Evolutionary conservation across 1,140 invertebrate species (phyloP).

Genomic region (Nixonia krombeini): DNA sequence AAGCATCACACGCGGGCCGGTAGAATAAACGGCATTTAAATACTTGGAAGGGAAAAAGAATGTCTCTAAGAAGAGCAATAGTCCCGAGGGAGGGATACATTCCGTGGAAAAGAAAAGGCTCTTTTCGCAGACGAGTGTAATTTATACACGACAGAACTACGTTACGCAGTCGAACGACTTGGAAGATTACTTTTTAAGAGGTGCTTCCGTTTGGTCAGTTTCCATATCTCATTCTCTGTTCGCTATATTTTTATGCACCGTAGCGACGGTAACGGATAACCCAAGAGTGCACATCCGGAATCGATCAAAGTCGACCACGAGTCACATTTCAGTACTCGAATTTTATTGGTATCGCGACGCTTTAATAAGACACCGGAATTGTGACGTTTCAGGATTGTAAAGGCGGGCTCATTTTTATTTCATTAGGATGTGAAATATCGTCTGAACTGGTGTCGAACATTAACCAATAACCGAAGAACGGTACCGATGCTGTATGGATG

Average conservation of each 20-base stretch:
- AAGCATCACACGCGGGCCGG: constrained; percentile 7
- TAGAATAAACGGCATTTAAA: constrained; percentile 59
- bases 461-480: constrained; percentile 37
- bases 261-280: too few relatives aligned
- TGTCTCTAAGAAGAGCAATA: constrained; percentile 48
- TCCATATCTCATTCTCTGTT: too few relatives aligned
- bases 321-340: too few relatives aligned
- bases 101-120: constrained; percentile 45
- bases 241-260: too few relatives aligned
- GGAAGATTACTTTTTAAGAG: constrained; percentile 52
- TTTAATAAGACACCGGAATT: neutral
- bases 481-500: constrained; percentile 3
- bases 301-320: too few relatives aligned
- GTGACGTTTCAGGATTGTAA: neutral
- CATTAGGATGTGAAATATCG: constrained; percentile 50
- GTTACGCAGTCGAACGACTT: constrained; percentile 50
- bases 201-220: constrained; percentile 15
- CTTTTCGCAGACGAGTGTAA: constrained; percentile 50
- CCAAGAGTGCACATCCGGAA: too few relatives aligned
- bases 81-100: constrained; percentile 55
- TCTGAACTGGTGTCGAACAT: constrained; percentile 36
- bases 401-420: constrained; percentile 39
- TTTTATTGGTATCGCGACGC: neutral
- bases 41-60: constrained; percentile 38
- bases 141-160: constrained; percentile 50